A percentile compares a stretch with the other conserved stretches of the same genome.
phyloP scores from a whole-genome alignment of 2,113 vertebrate genomes.

The Sturnira hondurensis region DNA sequence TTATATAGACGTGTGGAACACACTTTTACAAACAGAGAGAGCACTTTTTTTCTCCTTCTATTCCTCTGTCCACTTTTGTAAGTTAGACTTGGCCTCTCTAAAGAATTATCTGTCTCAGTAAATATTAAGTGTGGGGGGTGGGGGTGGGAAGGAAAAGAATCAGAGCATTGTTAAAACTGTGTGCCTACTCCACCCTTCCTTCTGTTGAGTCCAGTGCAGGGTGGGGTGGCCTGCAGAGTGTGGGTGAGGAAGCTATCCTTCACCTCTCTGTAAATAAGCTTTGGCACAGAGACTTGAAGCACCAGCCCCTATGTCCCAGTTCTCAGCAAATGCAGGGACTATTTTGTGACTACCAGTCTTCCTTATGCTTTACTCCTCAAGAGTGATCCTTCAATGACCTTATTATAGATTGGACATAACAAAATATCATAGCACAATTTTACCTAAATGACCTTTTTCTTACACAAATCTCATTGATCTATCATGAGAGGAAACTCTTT shows the following conservation, averaged over 20 bases:
- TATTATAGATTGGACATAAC: not conserved
- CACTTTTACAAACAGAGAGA: not conserved
- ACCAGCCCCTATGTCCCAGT: not conserved
- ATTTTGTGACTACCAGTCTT: not conserved
- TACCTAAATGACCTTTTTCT: not conserved
- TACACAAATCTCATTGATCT: not conserved
- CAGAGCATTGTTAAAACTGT: not conserved
- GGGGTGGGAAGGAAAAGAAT: slow-evolving; percentile 18
- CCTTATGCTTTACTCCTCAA: not conserved
- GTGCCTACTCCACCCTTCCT: slow-evolving; percentile 58
- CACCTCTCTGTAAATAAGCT: not conserved
- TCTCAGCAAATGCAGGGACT: not conserved
- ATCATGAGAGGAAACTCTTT: not conserved
- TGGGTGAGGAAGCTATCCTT: slow-evolving; percentile 26
- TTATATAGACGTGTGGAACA: not conserved
- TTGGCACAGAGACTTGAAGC: not conserved
- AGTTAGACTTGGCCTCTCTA: not conserved
- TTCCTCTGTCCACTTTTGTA: not conserved
- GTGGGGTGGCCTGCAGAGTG: not conserved
- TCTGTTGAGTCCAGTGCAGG: slow-evolving; percentile 1
- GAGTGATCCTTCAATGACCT: not conserved
- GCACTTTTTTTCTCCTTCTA: not conserved
- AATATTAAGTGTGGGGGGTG: not conserved
- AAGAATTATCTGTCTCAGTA: slow-evolving; percentile 41
- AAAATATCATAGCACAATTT: not conserved